Evolutionary conservation across 2,888 invertebrate genomes (phyloP).

Genomic region (Drosophila limbata): DNA sequence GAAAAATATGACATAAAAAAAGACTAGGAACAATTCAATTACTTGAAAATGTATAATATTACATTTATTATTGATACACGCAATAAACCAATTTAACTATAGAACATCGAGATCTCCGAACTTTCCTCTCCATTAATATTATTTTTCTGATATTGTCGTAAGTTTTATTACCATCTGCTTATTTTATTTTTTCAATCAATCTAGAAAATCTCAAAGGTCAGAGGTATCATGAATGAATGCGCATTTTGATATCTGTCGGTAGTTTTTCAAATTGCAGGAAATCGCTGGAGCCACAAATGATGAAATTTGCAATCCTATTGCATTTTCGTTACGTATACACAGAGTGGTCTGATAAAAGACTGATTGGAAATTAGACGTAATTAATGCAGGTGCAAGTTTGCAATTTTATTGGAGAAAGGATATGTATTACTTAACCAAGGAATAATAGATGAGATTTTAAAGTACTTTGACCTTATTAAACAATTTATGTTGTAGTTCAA

Average conservation of each 20-base stretch:
- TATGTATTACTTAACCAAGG: conserved; percentile 13
- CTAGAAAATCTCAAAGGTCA: conserved; percentile 52
- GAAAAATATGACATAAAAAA: no score
- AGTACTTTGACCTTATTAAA: conserved; percentile 39
- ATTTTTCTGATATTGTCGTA: neutral
- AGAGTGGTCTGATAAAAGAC: neutral
- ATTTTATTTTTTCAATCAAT: conserved; percentile 50
- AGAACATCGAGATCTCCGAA: neutral
- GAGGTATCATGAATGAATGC: neutral
- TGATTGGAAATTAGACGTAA: conserved; percentile 39
- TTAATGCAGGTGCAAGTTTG: conserved; percentile 23
- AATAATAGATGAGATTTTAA: neutral
- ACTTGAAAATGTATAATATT: neutral
- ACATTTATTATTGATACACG: conserved; percentile 48
- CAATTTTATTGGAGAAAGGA: conserved; percentile 8
- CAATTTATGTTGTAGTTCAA: conserved; percentile 2
- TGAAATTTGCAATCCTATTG: conserved; percentile 8
- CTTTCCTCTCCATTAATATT: neutral
- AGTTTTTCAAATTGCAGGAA: conserved; percentile 28
- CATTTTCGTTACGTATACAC: conserved; percentile 23
- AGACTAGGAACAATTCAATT: no score
- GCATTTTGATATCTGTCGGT: conserved; percentile 3
- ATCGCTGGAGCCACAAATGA: conserved; percentile 38
- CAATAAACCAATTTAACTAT: conserved; percentile 61
- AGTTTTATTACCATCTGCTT: conserved; percentile 29